These are phyloP conservation scores for Chlorops oryzae DNA, from an alignment of 1,140 invertebrate species.

Conservation along the genomic window DNA sequence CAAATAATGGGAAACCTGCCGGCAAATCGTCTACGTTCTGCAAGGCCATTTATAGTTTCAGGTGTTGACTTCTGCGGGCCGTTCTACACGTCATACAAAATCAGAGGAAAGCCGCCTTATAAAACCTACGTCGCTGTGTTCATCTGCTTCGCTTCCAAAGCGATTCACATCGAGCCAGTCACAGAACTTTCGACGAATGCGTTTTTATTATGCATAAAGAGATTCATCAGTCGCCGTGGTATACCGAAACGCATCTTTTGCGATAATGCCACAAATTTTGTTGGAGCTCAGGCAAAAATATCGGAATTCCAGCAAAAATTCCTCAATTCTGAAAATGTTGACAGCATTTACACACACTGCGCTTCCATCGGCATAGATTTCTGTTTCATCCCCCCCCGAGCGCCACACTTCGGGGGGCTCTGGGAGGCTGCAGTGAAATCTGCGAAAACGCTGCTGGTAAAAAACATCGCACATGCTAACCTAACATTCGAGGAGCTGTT, in stretches of 20 bases:
- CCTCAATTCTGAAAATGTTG: background rate
- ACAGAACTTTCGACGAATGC: conserved; percentile 21
- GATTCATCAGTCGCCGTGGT: conserved; percentile 30
- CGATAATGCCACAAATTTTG: conserved; percentile 37
- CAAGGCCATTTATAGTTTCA: conserved; percentile 6
- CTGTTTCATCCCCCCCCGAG: conserved; percentile 36
- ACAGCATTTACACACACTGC: background rate
- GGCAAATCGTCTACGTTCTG: conserved; percentile 2
- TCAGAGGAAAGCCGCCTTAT: conserved; percentile 5
- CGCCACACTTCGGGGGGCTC: conserved; percentile 33
- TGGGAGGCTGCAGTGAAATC: conserved; percentile 35
- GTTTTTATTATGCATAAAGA: conserved; percentile 27
- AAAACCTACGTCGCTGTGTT: conserved; percentile 16
- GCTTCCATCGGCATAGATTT: conserved; percentile 20
- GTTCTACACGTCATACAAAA: conserved; percentile 8
- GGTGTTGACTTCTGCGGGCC: conserved; percentile 15
- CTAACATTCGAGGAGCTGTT: conserved; percentile 24
- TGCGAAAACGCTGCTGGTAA: conserved; percentile 19
- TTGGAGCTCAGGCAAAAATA: conserved; percentile 20
- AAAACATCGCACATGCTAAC: conserved; percentile 13
- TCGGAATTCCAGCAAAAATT: conserved; percentile 2
- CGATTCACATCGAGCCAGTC: conserved; percentile 34
- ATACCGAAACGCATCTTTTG: conserved; percentile 16
- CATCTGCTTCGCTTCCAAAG: conserved; percentile 12
- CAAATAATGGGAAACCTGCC: conserved; percentile 14